Conservation (phyloP, 2,797 vertebrate genomes). For the Melopsittacus undulatus region DNA sequence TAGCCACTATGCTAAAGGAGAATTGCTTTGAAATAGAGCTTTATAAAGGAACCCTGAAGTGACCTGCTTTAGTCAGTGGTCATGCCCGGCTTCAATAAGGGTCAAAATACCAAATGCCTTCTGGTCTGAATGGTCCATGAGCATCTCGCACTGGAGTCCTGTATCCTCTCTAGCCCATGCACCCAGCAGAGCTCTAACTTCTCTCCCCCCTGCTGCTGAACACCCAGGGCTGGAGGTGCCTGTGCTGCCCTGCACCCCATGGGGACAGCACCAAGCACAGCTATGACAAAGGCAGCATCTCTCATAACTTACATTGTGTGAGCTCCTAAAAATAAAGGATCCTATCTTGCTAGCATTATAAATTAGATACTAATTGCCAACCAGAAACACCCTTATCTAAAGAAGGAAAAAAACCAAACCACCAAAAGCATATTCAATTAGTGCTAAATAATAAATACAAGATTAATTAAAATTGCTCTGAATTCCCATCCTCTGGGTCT, state of each 20-base stretch:
- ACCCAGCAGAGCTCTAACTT: neutral
- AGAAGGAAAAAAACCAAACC: neutral
- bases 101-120: neutral
- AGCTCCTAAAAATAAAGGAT: neutral
- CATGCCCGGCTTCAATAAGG: neutral
- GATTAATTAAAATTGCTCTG: neutral
- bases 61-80: neutral
- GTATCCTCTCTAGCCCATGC: neutral
- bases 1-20: neutral
- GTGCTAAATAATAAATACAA: neutral
- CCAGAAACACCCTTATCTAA: neutral
- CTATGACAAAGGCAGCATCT: neutral
- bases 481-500: neutral
- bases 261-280: accelerated
- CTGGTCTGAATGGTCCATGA: neutral
- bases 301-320: neutral
- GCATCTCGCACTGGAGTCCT: neutral
- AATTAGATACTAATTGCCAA: neutral
- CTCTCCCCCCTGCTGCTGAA: neutral
- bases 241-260: neutral
- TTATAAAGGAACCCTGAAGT: neutral
- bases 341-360: neutral
- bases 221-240: neutral
- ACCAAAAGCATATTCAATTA: neutral
- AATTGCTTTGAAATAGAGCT: neutral